A percentile compares a stretch with the other conserved stretches of the same genome.
Evolutionary conservation across 2,888 invertebrate species (phyloP).

Genomic region (Oxyteleia sp.): DNA sequence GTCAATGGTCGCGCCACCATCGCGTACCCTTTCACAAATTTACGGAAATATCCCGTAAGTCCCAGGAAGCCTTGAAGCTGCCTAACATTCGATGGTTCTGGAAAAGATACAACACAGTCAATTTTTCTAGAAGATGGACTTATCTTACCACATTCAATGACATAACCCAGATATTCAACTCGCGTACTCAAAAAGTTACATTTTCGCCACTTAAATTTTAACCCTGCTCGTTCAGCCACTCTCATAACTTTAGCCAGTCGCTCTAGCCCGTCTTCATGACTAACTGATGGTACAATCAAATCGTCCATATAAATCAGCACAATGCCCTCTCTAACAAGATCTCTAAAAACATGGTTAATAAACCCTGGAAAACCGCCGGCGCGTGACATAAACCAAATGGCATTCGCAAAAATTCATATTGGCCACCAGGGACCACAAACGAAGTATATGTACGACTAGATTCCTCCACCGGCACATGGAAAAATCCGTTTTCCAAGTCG

Average conservation of each 20-base stretch:
- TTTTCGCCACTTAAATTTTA: constrained; percentile 20
- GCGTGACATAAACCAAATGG: constrained; percentile 27
- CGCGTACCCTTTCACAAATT: constrained; percentile 48
- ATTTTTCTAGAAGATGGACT: background rate
- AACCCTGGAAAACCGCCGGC: constrained; percentile 5
- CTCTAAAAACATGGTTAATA: constrained; percentile 34
- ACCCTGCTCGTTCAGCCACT: constrained; percentile 10
- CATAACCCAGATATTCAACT: constrained; percentile 15
- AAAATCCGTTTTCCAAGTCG: constrained; percentile 18
- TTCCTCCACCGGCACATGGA: constrained; percentile 16
- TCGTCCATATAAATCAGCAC: too few relatives aligned
- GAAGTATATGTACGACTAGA: constrained; percentile 5
- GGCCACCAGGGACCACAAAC: constrained; percentile 3
- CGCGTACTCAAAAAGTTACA: background rate
- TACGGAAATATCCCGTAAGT: constrained; percentile 72
- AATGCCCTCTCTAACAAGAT: constrained; percentile 32
- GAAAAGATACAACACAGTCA: background rate
- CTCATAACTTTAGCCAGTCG: constrained; percentile 19
- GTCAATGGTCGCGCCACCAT: constrained; percentile 1
- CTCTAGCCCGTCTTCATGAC: constrained; percentile 10
- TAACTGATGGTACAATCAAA: constrained; percentile 38
- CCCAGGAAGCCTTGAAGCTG: constrained; percentile 67
- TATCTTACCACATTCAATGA: background rate
- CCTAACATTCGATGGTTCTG: constrained; percentile 36
- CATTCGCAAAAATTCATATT: constrained; percentile 21